Percentiles rank a stretch among this genome's conserved stretches.
Evolutionary conservation across 2,113 vertebrate species (phyloP).

Genomic region (Lonchura striata): DNA sequence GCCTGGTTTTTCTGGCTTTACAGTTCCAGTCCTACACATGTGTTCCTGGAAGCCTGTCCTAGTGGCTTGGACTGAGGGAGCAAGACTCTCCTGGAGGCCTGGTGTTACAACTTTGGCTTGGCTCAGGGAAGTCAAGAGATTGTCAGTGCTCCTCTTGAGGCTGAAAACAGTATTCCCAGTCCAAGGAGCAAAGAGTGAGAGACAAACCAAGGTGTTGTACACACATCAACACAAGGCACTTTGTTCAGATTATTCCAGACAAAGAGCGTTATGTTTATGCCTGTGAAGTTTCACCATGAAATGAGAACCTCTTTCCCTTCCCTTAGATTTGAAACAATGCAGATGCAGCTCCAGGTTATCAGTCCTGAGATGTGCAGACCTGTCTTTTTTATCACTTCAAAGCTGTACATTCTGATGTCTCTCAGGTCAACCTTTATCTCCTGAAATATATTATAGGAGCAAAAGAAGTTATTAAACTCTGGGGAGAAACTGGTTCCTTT

Average conservation of each 20-base stretch:
- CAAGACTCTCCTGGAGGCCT: not conserved
- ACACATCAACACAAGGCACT: not conserved
- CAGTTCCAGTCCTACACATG: rapidly evolving
- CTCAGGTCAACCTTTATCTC: not conserved
- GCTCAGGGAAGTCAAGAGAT: not conserved
- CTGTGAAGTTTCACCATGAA: not conserved
- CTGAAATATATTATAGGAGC: not conserved
- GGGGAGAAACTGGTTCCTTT: conserved; percentile 15
- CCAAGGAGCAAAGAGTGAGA: not conserved
- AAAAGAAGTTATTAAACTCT: conserved; percentile 26
- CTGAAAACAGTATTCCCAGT: not conserved
- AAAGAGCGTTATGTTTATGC: not conserved
- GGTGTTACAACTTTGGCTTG: not conserved
- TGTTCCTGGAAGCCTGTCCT: not conserved
- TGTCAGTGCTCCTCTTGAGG: not conserved
- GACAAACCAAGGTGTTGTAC: not conserved
- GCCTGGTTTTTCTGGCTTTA: not conserved
- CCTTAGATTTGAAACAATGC: not conserved
- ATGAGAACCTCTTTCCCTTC: not conserved
- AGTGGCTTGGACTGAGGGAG: not conserved
- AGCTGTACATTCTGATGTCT: not conserved
- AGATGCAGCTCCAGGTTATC: not conserved
- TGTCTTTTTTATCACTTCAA: not conserved
- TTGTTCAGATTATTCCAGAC: not conserved
- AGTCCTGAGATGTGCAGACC: not conserved